These are phyloP conservation scores for Venturia canescens DNA, from an alignment of 1,140 invertebrate species.

Conservation along the genomic window DNA sequence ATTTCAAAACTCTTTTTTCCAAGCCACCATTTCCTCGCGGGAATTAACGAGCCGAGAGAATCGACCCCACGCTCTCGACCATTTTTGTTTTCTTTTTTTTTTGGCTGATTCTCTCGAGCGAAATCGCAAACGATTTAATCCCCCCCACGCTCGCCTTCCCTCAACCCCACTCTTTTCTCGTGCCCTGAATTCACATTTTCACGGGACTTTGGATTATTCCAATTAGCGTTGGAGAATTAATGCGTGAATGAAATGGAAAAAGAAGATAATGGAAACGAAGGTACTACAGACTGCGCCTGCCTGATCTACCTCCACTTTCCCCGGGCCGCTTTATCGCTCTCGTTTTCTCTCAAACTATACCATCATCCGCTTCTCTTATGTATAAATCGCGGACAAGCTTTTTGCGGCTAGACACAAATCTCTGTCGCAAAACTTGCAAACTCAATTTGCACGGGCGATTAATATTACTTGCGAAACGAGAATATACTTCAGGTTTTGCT, in stretches of 20 bases:
- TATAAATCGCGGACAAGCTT: not conserved
- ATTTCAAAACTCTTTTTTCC: constrained; percentile 26
- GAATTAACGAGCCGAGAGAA: constrained; percentile 35
- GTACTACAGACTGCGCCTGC: constrained; percentile 2
- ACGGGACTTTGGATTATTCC: constrained; percentile 48
- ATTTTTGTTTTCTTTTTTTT: not conserved
- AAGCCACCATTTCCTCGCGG: not conserved
- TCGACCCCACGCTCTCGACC: constrained; percentile 2
- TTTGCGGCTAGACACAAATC: constrained; percentile 23
- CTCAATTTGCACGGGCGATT: constrained; percentile 57
- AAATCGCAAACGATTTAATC: constrained; percentile 6
- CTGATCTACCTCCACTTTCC: constrained; percentile 1
- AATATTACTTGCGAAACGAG: constrained; percentile 52
- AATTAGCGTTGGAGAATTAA: constrained; percentile 53
- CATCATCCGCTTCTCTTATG: not conserved
- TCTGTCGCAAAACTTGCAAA: constrained; percentile 47
- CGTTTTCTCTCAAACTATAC: constrained; percentile 38
- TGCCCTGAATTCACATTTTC: not conserved
- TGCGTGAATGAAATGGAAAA: constrained; percentile 39
- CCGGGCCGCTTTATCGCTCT: not conserved
- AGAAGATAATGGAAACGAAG: constrained; percentile 32
- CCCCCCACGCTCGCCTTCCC: not conserved
- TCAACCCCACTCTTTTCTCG: not conserved
- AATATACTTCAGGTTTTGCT: not conserved
- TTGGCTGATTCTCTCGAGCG: not conserved